Conservation (phyloP, 2,888 invertebrate species). For the Myopa testacea region DNA sequence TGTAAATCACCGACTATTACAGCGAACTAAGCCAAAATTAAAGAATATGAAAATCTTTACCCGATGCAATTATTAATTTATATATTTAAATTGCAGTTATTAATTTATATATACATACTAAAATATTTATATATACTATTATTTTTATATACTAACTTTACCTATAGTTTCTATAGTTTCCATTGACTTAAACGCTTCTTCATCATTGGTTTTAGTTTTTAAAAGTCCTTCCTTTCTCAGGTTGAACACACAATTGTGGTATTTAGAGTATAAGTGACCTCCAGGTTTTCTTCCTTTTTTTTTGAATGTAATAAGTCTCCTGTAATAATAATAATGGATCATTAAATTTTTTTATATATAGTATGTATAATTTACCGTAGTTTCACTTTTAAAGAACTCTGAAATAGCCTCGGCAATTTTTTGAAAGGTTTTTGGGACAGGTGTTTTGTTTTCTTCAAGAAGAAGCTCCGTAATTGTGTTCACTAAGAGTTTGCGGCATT, state of each 20-base stretch:
- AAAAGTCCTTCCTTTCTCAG: background rate
- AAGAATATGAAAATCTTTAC: background rate
- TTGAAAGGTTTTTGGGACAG: background rate
- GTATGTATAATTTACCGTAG: background rate
- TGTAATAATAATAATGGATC: background rate
- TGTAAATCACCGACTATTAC: background rate
- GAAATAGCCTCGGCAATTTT: background rate
- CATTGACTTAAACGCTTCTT: background rate
- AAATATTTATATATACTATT: no score
- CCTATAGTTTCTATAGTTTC: background rate
- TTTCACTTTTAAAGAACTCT: constrained; percentile 5
- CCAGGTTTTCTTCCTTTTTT: background rate
- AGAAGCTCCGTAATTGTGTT: background rate
- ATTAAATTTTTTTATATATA: background rate
- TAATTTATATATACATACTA: no score
- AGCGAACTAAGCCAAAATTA: background rate
- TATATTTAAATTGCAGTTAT: background rate
- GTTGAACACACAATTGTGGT: background rate
- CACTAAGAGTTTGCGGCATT: background rate
- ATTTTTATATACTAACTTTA: background rate
- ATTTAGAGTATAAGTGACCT: background rate
- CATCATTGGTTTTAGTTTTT: background rate
- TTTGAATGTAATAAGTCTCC: background rate
- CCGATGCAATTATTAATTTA: background rate
- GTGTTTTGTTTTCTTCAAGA: background rate